These are phyloP conservation scores for Drosophila elegans DNA, from an alignment of 1,140 invertebrate species.

Conservation along the genomic window DNA sequence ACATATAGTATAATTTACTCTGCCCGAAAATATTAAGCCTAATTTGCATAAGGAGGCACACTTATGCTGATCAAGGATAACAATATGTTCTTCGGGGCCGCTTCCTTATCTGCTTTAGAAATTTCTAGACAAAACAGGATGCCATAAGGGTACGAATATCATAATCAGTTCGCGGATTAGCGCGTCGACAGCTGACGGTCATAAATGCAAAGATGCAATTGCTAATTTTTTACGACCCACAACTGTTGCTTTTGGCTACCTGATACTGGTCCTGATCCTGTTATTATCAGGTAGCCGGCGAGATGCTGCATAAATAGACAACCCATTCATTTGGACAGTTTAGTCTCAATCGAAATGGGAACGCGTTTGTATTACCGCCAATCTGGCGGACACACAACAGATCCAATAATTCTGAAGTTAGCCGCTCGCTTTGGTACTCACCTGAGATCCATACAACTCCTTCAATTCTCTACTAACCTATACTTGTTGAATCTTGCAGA, in stretches of 20 bases:
- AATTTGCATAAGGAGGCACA: background rate
- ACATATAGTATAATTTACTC: background rate
- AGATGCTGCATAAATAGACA: conserved; percentile 31
- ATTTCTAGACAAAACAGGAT: conserved; percentile 4
- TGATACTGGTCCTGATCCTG: conserved; percentile 9
- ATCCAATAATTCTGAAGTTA: conserved; percentile 79
- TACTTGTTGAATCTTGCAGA: conserved; percentile 53
- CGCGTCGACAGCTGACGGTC: conserved; percentile 33
- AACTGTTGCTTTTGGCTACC: conserved; percentile 30
- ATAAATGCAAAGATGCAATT: conserved; percentile 41
- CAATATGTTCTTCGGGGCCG: too few species aligned
- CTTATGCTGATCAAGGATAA: background rate
- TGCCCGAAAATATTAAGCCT: background rate
- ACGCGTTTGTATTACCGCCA: conserved; percentile 72
- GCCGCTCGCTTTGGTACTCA: conserved; percentile 68
- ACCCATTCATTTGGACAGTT: conserved; percentile 6
- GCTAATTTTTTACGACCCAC: conserved; percentile 41
- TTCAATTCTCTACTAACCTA: conserved; percentile 6
- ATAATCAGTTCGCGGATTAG: conserved; percentile 15
- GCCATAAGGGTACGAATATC: background rate
- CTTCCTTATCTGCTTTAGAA: background rate
- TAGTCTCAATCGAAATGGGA: conserved; percentile 54
- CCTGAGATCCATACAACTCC: background rate
- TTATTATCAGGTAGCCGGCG: conserved; percentile 1
- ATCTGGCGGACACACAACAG: conserved; percentile 81